phyloP scores from a whole-genome alignment of 2,113 vertebrate species.

The Notarius lentiginosus region DNA sequence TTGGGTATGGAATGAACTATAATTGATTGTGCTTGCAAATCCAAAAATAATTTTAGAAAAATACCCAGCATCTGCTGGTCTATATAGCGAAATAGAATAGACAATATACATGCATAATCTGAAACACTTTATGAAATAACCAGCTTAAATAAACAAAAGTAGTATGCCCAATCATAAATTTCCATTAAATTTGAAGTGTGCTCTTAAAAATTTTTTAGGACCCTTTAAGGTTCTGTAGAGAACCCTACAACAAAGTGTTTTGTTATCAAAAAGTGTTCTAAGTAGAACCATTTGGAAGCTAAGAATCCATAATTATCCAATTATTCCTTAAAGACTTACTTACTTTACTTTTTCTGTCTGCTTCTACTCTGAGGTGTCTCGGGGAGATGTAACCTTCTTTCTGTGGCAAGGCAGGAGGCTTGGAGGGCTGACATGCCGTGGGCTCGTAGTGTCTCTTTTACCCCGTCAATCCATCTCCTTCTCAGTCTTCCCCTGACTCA shows the following conservation, averaged over 20 bases:
- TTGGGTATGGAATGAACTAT: slow-evolving; percentile 5
- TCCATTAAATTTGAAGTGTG: not conserved
- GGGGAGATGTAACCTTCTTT: too few relatives aligned
- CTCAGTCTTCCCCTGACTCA: too few relatives aligned
- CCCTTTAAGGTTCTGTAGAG: not conserved
- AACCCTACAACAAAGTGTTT: not conserved
- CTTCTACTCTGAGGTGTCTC: too few relatives aligned
- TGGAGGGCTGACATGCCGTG: too few relatives aligned
- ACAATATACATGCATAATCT: not conserved
- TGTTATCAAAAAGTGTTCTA: not conserved
- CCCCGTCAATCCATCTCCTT: too few relatives aligned
- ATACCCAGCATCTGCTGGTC: not conserved
- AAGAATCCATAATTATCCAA: not conserved
- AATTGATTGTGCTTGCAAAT: not conserved
- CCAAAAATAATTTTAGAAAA: not conserved
- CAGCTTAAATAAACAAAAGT: not conserved
- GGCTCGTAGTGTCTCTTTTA: too few relatives aligned
- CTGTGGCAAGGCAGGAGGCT: too few relatives aligned
- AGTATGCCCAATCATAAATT: not conserved
- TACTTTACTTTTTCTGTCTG: too few relatives aligned
- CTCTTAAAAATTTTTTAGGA: not conserved
- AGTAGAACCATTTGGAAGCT: not conserved
- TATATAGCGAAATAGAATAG: not conserved
- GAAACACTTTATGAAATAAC: not conserved
- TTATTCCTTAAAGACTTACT: not conserved